A percentile compares a stretch with the other conserved stretches of the same genome.
Evolutionary conservation across 2,113 vertebrate genomes (phyloP).

Genomic region (Thermophis baileyi): DNA sequence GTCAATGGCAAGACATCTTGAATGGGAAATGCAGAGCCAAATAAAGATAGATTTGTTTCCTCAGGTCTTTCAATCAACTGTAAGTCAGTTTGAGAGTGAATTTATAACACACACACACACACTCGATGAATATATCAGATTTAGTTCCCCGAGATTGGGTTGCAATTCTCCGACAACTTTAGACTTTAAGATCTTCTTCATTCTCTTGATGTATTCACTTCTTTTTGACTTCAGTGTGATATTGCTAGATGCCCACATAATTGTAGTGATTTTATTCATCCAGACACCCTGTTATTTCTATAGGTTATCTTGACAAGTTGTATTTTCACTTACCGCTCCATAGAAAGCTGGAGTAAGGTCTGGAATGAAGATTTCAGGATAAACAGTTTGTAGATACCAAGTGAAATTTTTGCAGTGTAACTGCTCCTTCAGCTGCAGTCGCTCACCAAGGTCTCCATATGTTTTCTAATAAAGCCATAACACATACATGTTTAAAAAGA

Average conservation of each 20-base stretch:
- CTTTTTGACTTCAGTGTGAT: neutral
- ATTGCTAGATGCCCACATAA: neutral
- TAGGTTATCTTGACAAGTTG: neutral
- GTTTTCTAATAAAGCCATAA: constrained; percentile 68
- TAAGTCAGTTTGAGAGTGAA: neutral
- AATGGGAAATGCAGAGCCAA: neutral
- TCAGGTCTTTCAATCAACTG: neutral
- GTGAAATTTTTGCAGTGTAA: constrained; percentile 92
- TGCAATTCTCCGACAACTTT: neutral
- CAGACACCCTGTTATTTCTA: neutral
- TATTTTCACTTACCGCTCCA: constrained; percentile 80
- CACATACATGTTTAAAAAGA: constrained; percentile 29
- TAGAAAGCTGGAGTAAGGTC: constrained; percentile 80
- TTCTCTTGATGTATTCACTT: neutral
- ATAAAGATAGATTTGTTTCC: neutral
- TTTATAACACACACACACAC: too few relatives aligned
- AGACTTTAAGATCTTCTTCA: neutral
- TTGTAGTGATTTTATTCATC: neutral
- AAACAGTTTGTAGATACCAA: constrained; percentile 88
- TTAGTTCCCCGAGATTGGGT: neutral
- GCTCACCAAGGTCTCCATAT: constrained; percentile 85
- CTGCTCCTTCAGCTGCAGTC: constrained; percentile 79
- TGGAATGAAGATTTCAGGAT: constrained; percentile 90
- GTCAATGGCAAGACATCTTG: neutral
- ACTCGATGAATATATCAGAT: neutral